A percentile compares a stretch with the other conserved stretches of the same genome.
phyloP scores from a whole-genome alignment of 2,797 vertebrate genomes.

The Phaenicophaeus curvirostris region DNA sequence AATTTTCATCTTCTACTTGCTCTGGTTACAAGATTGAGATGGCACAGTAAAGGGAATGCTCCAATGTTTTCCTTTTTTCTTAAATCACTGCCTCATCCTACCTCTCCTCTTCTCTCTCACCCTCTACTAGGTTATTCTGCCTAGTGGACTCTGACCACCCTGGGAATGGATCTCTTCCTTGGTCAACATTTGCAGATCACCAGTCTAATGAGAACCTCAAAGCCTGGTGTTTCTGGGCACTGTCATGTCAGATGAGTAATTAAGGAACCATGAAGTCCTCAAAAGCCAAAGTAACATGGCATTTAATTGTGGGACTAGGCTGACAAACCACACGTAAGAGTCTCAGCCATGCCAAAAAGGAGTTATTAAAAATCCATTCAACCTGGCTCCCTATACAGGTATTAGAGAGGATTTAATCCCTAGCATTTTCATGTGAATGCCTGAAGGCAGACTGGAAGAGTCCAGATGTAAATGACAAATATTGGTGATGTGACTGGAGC shows the following conservation, averaged over 20 bases:
- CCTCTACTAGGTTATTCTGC: neutral
- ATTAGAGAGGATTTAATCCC: neutral
- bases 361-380: neutral
- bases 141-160: accelerated
- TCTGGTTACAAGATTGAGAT: neutral
- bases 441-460: neutral
- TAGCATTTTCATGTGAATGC: neutral
- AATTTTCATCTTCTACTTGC: neutral
- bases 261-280: neutral
- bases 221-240: neutral
- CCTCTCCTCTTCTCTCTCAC: neutral
- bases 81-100: neutral
- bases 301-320: neutral
- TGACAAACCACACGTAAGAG: neutral
- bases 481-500: neutral
- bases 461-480: neutral
- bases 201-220: neutral
- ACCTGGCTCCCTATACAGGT: neutral
- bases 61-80: neutral
- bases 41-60: neutral
- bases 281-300: neutral
- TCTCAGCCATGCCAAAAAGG: neutral
- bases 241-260: neutral
- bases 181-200: neutral
- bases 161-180: neutral